These are phyloP conservation scores for Megaceryle torquata DNA, from an alignment of 2,113 vertebrate genomes.

Conservation along the genomic window DNA sequence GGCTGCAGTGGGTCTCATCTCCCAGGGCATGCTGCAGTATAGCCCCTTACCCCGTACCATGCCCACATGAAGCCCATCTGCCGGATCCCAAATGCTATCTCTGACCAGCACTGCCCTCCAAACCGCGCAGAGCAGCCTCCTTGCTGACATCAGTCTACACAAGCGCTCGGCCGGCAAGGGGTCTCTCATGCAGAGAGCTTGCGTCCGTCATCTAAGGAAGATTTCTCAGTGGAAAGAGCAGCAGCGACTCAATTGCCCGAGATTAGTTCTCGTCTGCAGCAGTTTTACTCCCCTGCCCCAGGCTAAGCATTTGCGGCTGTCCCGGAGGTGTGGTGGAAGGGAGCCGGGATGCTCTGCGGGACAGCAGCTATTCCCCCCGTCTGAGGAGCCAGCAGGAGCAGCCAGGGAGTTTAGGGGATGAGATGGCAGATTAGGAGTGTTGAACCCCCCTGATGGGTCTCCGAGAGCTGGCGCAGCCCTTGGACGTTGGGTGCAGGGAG, in stretches of 20 bases:
- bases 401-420: neutral
- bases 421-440: neutral
- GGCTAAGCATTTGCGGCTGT: neutral
- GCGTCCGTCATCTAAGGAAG: neutral
- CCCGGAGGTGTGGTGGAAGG: fast-evolving
- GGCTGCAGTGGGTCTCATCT: neutral
- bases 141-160: neutral
- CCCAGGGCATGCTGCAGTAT: neutral
- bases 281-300: neutral
- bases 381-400: fast-evolving
- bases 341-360: neutral
- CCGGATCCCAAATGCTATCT: neutral
- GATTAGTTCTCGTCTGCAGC: neutral
- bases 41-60: fast-evolving
- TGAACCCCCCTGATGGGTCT: neutral
- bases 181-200: constrained; percentile 3
- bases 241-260: neutral
- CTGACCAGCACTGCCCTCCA: fast-evolving
- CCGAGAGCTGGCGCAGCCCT: neutral
- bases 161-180: neutral
- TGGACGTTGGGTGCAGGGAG: neutral
- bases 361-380: neutral
- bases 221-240: neutral
- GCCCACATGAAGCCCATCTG: fast-evolving
- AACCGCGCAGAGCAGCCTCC: neutral